Evolutionary conservation across 2,797 vertebrate genomes (phyloP), one percentile per base, ranked within the genome.

Genomic region (Ptychobarbus kaznakovi): DNA sequence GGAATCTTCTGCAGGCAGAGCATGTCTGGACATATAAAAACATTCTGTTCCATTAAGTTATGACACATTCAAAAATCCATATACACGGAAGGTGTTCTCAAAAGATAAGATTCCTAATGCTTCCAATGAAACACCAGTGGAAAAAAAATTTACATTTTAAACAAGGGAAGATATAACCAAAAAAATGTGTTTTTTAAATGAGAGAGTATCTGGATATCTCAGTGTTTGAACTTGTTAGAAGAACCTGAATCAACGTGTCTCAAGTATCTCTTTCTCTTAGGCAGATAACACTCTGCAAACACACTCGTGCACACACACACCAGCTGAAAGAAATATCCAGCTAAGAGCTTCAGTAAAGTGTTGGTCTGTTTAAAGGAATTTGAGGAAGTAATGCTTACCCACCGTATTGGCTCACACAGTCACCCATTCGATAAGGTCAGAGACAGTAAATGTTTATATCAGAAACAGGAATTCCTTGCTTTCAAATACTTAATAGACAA

Each of bases 381-480:
- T 79, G 4, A 70, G 51, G 82, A 78, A 58, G 40, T 70, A 90
- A 92, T 90, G 95, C 97, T 98, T 96, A 99, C 97, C 97, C 93
- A 90, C 95, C 96, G 91, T 97, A 96, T 84, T 96, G 94, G 93
- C 97, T 98, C 93, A 97, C 95, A 94, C 97, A 99, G 95, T 93
- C 98, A 90, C 97, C 97, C 97, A 99, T 97, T 91, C 96, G 92
- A 93, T 93, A 88, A 87, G 91, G 90, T 86, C 92, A 92, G 92
- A 89, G 92, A 91, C 90, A 91, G 88, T 92, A 12, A 44, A 63
- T 63, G 13, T 69, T 70, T 8, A 78, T 61, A 92, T 91, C 93
- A 93, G 92, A 92, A 89, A 92, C 89, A 88, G 90, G 87, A 81
- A 90, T 93, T 90, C 46, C 81, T 86, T 38, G 9, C 10, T 53